Evolutionary conservation across 2,797 vertebrate genomes (phyloP), one percentile per base, ranked within the genome.

Genomic region (Silurus aristotelis): DNA sequence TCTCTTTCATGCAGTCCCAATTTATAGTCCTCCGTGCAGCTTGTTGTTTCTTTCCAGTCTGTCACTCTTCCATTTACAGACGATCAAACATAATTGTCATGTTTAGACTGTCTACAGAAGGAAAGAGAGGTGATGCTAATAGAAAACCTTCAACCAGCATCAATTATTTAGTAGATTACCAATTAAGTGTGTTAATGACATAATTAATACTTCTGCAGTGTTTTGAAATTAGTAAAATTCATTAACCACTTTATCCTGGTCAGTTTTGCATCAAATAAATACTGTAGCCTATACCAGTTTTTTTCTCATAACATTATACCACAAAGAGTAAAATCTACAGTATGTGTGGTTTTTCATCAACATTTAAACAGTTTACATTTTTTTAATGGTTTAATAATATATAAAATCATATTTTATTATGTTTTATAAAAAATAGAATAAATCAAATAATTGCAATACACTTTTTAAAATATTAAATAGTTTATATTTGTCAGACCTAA

Each of bases 11-110:
- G 55, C 12, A 1, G 27, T 8, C 61, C 27, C 48, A 20, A 43
- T 43, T 68, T 56, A 70, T 48, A 66, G 19, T 60, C 25, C 43
- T 63, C 43, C 68, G 0, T 61, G 6, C 6, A 79, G 76, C 52
- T 61, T 60, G 43, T 78, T 64, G 19, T 85, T 82, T 82, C 60
- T 85, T 12, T 27, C 43, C 31, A 63, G 19, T 63, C 25, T 64
- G 55, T 55, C 68, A 80, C 25, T 61, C 52, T 31, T 55, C 58
- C 6, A 46, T 79, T 80, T n/a, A 80, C 46, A 56, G 43, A 85
- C 2, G 19, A 73, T 66, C 64, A 72, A 66, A 15, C 60, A 43
- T 85, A 79, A 80, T 61, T 61, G 43, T 71, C 17, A 84, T 84
- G n/a, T 83, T 58, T 84, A 46, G 46, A 22, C 83, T 46, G 63